phyloP scores from a whole-genome alignment of 2,113 vertebrate species.

The Phaethon lepturus region DNA sequence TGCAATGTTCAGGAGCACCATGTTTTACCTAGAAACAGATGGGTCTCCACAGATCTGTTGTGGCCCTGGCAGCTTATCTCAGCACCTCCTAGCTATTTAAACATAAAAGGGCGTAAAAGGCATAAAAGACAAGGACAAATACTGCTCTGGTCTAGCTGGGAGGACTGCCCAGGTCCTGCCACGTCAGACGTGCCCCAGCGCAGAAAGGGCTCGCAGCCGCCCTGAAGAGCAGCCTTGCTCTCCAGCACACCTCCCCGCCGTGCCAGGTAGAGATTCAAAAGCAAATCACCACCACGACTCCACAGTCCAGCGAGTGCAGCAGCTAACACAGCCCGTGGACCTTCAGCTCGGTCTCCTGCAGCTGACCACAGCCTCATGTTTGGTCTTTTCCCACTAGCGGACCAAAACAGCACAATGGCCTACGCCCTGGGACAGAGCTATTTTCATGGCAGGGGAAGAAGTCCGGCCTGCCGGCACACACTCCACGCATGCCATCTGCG shows the following conservation, averaged over 20 bases:
- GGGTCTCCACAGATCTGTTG: fast-evolving
- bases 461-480: neutral
- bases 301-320: neutral
- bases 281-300: too few relatives aligned
- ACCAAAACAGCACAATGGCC: too few relatives aligned
- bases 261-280: neutral
- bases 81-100: neutral
- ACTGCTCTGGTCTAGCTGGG: neutral
- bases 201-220: neutral
- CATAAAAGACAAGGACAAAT: neutral
- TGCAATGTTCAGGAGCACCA: fast-evolving
- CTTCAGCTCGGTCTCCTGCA: neutral
- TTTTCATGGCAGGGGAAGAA: fast-evolving
- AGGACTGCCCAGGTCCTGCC: neutral
- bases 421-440: neutral
- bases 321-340: fast-evolving
- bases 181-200: fast-evolving
- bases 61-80: neutral
- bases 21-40: neutral
- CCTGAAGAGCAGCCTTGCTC: neutral
- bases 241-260: neutral
- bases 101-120: neutral
- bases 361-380: neutral
- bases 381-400: neutral
- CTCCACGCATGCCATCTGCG: fast-evolving